Percentiles rank a stretch among this genome's conserved stretches.
Evolutionary conservation across 37 sponge, comb jelly and placozoan species (phyloP).

Genomic region (Agelas oroides): DNA sequence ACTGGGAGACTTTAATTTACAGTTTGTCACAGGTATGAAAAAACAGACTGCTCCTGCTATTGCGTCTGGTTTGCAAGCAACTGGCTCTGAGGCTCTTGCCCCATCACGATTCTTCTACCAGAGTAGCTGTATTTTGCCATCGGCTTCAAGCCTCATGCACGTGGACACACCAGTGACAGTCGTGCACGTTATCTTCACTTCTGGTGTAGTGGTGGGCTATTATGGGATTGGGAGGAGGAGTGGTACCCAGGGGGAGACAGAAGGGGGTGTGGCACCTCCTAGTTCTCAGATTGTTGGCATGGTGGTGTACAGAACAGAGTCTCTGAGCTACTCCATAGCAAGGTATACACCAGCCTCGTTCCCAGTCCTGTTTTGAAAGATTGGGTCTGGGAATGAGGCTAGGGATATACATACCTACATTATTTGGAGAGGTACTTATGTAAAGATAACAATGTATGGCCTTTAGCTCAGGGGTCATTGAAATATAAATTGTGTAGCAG

Average conservation of each 20-base stretch:
- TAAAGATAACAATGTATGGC: no score
- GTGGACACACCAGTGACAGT: not conserved
- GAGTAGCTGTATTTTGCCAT: conserved; percentile 33
- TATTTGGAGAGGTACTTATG: no score
- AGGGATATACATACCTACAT: no score
- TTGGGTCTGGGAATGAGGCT: no score
- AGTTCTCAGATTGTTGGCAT: not conserved
- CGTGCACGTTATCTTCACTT: conserved; percentile 2
- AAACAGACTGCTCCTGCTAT: not conserved
- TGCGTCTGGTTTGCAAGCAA: not conserved
- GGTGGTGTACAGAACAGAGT: conserved; percentile 40
- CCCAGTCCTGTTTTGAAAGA: not conserved
- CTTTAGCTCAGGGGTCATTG: no score
- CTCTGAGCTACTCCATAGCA: conserved; percentile 9
- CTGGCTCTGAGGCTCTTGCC: not conserved
- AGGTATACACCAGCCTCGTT: conserved; percentile 8
- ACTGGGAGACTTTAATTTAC: not conserved
- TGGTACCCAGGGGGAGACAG: not conserved
- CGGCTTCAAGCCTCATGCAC: not conserved
- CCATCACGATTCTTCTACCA: not conserved
- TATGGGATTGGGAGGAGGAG: not conserved
- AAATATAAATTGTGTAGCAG: no score
- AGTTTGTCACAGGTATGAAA: conserved; percentile 39
- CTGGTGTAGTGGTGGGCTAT: conserved; percentile 54
- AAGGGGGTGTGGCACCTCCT: not conserved